phyloP scores from a whole-genome alignment of 2,888 invertebrate species.

The Ischnus inquisitorius region DNA sequence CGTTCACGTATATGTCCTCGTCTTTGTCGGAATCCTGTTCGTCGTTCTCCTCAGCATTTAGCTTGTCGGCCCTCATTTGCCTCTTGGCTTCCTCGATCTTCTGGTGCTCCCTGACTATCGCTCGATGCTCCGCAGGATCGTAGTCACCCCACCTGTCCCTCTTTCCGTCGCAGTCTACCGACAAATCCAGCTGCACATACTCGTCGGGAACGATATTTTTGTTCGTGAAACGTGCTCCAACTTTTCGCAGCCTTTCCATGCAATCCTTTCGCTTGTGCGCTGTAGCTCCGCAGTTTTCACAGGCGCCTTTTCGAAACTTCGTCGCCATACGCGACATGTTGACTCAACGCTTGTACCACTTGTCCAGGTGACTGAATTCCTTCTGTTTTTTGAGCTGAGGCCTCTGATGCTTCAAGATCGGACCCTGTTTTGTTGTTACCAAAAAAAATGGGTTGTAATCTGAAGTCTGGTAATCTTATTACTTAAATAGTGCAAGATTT shows the following conservation, averaged over 20 bases:
- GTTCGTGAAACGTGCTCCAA: slow-evolving; percentile 95
- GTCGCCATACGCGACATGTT: slow-evolving; percentile 90
- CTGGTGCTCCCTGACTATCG: slow-evolving; percentile 97
- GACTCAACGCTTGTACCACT: slow-evolving; percentile 95
- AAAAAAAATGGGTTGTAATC: too few species aligned
- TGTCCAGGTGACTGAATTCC: slow-evolving; percentile 90
- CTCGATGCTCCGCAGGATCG: slow-evolving; percentile 94
- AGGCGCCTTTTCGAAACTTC: slow-evolving; percentile 97
- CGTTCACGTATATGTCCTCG: slow-evolving; percentile 96
- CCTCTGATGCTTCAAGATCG: slow-evolving; percentile 99
- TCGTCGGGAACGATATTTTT: slow-evolving; percentile 97
- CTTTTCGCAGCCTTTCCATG: slow-evolving; percentile 97
- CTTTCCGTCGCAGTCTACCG: slow-evolving; percentile 97
- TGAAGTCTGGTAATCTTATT: too few species aligned
- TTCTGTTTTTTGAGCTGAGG: slow-evolving; percentile 95
- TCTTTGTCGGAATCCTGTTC: slow-evolving; percentile 93
- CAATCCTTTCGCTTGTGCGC: slow-evolving; percentile 99
- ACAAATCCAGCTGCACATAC: slow-evolving; percentile 92
- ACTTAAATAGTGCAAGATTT: too few species aligned
- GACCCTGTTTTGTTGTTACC: slow-evolving; percentile 87
- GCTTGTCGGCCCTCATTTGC: slow-evolving; percentile 94
- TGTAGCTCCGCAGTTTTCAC: slow-evolving; percentile 99
- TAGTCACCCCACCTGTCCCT: slow-evolving; percentile 98
- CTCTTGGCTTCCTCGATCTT: slow-evolving; percentile 97
- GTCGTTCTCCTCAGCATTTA: slow-evolving; percentile 91